Evolutionary conservation across 1,140 invertebrate species (phyloP).

Genomic region (Heliconius hewitsoni): DNA sequence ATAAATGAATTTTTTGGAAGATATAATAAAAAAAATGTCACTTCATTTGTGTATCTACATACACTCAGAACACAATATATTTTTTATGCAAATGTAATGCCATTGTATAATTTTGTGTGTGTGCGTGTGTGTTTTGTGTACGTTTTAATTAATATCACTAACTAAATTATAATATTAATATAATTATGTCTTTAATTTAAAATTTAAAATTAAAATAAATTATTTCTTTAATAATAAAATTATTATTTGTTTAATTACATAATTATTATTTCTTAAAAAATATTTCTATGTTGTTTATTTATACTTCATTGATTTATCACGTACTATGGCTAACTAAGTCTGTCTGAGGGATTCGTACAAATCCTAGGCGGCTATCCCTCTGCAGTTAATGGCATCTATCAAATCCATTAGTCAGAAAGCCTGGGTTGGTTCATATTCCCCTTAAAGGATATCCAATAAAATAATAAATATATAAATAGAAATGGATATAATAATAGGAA

Average conservation of each 20-base stretch:
- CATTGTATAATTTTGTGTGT: no score
- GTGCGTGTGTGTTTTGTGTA: no score
- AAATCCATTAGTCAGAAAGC: slow-evolving; percentile 10
- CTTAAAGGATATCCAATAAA: background rate
- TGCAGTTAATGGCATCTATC: slow-evolving; percentile 11
- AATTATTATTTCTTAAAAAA: background rate
- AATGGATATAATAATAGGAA: no score
- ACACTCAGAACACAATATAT: no score
- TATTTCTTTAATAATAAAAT: no score
- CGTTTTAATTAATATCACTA: background rate
- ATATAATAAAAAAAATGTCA: no score
- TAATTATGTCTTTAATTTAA: no score
- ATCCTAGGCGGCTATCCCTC: slow-evolving; percentile 5
- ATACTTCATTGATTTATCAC: slow-evolving; percentile 9
- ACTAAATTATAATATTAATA: background rate
- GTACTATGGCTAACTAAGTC: background rate
- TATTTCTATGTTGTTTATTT: background rate
- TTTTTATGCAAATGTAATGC: no score
- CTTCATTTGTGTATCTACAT: no score
- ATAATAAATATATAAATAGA: background rate
- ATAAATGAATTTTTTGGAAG: no score
- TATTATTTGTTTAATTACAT: no score
- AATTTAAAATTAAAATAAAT: no score
- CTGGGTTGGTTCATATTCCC: background rate
- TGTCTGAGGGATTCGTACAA: background rate